phyloP scores from a whole-genome alignment of 2,797 vertebrate genomes.

The Typhlichthys eigenmanni region DNA sequence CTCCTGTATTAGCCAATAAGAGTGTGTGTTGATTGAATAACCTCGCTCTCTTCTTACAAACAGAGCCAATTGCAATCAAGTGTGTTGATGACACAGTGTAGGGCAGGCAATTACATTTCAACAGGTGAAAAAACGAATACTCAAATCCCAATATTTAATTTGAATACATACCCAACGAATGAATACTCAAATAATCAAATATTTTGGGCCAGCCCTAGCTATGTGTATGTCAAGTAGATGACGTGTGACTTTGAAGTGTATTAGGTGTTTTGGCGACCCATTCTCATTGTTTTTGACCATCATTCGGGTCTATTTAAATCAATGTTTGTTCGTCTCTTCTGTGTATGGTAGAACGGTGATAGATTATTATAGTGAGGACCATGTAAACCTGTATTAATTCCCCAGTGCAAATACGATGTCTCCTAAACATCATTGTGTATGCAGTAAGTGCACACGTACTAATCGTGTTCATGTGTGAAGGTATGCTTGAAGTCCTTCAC shows the following conservation, averaged over 20 bases:
- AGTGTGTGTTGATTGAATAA: too few relatives aligned
- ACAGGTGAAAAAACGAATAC: too few relatives aligned
- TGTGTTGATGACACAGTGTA: too few relatives aligned
- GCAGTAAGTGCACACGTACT: background rate
- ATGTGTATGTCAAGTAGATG: conserved; percentile 6
- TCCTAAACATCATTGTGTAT: background rate
- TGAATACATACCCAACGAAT: too few relatives aligned
- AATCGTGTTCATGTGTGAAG: conserved; percentile 47
- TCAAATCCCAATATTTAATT: too few relatives aligned
- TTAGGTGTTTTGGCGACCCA: conserved; percentile 11
- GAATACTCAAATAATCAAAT: too few relatives aligned
- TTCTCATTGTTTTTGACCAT: conserved; percentile 53
- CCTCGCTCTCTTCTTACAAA: too few relatives aligned
- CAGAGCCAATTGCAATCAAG: too few relatives aligned
- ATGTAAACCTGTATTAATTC: conserved; percentile 4
- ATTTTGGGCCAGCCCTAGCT: too few relatives aligned
- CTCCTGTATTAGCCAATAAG: too few relatives aligned
- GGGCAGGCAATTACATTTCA: too few relatives aligned
- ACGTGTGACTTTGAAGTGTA: conserved; percentile 49
- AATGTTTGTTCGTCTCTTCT: background rate
- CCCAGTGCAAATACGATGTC: background rate
- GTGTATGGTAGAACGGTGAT: conserved; percentile 16
- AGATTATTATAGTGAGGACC: conserved; percentile 2
- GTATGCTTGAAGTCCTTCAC: conserved; percentile 88
- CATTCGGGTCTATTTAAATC: conserved; percentile 8